phyloP scores from a whole-genome alignment of 2,888 invertebrate genomes.

The Drosophila phalerata region DNA sequence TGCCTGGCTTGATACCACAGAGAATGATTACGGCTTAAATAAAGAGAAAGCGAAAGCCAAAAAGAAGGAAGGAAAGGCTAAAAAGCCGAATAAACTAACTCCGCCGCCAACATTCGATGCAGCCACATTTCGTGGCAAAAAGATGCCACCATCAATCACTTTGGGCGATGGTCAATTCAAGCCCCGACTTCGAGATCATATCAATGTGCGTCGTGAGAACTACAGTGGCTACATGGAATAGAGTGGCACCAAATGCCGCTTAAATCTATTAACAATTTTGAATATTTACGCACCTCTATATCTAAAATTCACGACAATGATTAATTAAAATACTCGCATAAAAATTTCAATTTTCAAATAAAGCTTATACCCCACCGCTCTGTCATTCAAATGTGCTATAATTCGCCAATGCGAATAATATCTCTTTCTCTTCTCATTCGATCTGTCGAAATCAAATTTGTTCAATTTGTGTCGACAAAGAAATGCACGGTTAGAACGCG shows the following conservation, averaged over 20 bases:
- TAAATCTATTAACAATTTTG: not conserved
- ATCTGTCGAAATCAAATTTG: no score
- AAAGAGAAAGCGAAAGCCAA: not conserved
- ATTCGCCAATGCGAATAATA: no score
- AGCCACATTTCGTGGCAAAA: constrained; percentile 72
- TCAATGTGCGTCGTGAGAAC: constrained; percentile 34
- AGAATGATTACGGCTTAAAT: not conserved
- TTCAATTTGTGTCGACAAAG: no score
- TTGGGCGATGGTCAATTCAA: constrained; percentile 74
- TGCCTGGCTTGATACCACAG: constrained; percentile 46
- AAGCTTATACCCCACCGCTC: not conserved
- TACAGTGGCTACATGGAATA: constrained; percentile 57
- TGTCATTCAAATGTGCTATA: not conserved
- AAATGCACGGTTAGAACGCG: no score
- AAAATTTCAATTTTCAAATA: not conserved
- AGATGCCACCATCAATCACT: constrained; percentile 62
- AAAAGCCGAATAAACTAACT: constrained; percentile 45
- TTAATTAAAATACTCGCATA: not conserved
- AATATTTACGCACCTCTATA: not conserved
- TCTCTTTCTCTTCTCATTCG: no score
- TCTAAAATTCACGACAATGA: not conserved
- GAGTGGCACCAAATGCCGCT: not conserved
- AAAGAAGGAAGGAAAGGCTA: not conserved
- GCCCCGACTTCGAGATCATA: constrained; percentile 49
- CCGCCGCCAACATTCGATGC: constrained; percentile 81